Percentiles rank a stretch among this genome's conserved stretches.
Conservation (phyloP, 2,888 invertebrate species). For the Stenodera caucasica region DNA sequence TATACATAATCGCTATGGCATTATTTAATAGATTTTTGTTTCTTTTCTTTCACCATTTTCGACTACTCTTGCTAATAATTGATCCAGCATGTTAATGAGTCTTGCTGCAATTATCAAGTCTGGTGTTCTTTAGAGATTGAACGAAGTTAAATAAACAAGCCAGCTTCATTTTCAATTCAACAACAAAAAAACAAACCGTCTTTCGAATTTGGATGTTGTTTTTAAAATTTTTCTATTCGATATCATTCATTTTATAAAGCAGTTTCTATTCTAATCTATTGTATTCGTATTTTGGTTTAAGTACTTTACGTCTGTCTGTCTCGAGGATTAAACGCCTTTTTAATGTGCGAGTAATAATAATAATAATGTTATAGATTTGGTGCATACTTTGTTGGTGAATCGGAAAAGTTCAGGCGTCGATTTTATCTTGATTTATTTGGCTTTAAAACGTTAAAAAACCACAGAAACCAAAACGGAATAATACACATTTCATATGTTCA, state of each 20-base stretch:
- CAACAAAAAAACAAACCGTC: too few species aligned
- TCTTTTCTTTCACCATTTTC: not conserved
- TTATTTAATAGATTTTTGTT: slow-evolving; percentile 9
- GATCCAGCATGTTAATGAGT: slow-evolving; percentile 10
- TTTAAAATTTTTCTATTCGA: too few species aligned
- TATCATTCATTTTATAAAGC: too few species aligned
- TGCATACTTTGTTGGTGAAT: slow-evolving; percentile 4
- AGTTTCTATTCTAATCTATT: slow-evolving; percentile 6
- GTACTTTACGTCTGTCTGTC: not conserved
- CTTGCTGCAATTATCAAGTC: slow-evolving; percentile 8
- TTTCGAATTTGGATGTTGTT: too few species aligned
- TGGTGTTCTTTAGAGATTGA: not conserved
- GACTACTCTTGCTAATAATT: slow-evolving; percentile 1
- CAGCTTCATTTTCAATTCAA: not conserved
- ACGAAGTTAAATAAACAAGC: not conserved
- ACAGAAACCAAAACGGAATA: not conserved
- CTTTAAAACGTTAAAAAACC: not conserved
- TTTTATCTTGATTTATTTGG: slow-evolving; percentile 5
- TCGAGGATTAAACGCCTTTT: slow-evolving; percentile 6
- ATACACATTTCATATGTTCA: slow-evolving; percentile 4
- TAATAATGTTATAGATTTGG: slow-evolving; percentile 7
- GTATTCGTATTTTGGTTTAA: slow-evolving; percentile 5
- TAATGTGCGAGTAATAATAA: not conserved
- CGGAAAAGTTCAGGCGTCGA: not conserved
- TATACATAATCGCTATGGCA: slow-evolving; percentile 6